A percentile compares a stretch with the other conserved stretches of the same genome.
Conservation (phyloP, 2,113 vertebrate species). For the Emydocephalus ijimae region DNA sequence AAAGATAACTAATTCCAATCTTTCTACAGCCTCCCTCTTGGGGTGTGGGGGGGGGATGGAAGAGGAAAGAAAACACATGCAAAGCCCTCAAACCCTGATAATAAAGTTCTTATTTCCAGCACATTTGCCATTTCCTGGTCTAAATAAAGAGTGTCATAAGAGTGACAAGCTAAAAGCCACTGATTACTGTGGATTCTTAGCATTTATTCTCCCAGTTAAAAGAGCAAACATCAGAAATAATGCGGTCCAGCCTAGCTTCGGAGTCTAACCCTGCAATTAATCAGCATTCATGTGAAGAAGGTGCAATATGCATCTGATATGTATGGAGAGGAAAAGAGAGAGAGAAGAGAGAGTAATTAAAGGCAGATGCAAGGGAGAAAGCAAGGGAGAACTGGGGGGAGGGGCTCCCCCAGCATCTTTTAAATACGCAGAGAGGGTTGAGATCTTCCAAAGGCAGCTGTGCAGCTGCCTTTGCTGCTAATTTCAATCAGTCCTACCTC, state of each 20-base stretch:
- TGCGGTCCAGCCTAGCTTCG: constrained; percentile 64
- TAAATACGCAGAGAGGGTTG: neutral
- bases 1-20: constrained; percentile 34
- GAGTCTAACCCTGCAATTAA: constrained; percentile 72
- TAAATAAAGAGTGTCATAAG: constrained; percentile 70
- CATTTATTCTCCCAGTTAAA: constrained; percentile 66
- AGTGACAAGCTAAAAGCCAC: constrained; percentile 71
- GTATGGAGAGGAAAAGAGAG: constrained; percentile 35
- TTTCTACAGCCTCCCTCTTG: constrained; percentile 32
- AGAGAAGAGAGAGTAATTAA: constrained; percentile 57
- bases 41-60: neutral
- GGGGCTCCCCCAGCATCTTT: neutral
- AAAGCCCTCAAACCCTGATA: constrained; percentile 31
- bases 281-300: constrained; percentile 65
- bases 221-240: constrained; percentile 70
- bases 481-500: neutral
- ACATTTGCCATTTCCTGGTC: constrained; percentile 70
- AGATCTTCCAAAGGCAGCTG: constrained; percentile 14
- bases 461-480: fast-evolving
- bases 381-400: constrained; percentile 30
- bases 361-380: constrained; percentile 58
- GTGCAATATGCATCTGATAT: constrained; percentile 62
- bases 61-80: constrained; percentile 3
- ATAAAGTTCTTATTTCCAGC: constrained; percentile 71
- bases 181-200: constrained; percentile 69